Evolutionary conservation across 2,113 vertebrate genomes (phyloP), one percentile per base, ranked within the genome.

Genomic region (Smithornis capensis): DNA sequence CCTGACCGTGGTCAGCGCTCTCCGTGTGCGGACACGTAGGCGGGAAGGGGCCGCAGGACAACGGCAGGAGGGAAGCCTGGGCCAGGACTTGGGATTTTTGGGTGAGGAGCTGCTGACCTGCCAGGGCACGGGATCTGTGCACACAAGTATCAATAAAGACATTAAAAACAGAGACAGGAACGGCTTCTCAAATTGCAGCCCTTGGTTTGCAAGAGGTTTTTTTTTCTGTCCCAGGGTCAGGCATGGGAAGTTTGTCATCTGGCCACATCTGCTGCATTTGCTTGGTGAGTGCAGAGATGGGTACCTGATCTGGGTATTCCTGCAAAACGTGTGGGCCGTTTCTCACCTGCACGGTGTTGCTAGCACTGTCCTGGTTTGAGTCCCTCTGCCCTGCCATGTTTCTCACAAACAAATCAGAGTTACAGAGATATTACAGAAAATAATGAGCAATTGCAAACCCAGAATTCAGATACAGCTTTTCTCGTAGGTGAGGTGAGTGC

Each of bases 1-100:
- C 83, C 92, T 85, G 93, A 50, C 92, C 79, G 19, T 31, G 90
- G 23, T 45, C 92, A 40, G 90, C 1, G 74, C 63, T 92, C 89
- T 73, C 83, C 68, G 12, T 42, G 55, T 12, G 68, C 0, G 38
- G 71, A 60, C 83, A 68, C 22, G 88, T 71, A 24, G 92, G 95
- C 59, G 60, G 90, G 42, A 77, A 90, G 67, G 70, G 83, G 57
- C 76, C 50, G 23, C 50, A 19, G 67, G 73, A 28, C 73, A 44
- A 77, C 52, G 23, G 87, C 85, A 50, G 87, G 49, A 77, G 67
- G 81, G 69, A 96, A 73, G 35, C 64, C 52, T 40, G 67, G 53
- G 14, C 38, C 38, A 37, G 68, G 31, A n/a, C 35, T 25, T 15
- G 71, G 57, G 47, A 19, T 68, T 31, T 76, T 80, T 6, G 85